Evolutionary conservation across 2,113 vertebrate species (phyloP).

Genomic region (Forbesichthys agassizii): DNA sequence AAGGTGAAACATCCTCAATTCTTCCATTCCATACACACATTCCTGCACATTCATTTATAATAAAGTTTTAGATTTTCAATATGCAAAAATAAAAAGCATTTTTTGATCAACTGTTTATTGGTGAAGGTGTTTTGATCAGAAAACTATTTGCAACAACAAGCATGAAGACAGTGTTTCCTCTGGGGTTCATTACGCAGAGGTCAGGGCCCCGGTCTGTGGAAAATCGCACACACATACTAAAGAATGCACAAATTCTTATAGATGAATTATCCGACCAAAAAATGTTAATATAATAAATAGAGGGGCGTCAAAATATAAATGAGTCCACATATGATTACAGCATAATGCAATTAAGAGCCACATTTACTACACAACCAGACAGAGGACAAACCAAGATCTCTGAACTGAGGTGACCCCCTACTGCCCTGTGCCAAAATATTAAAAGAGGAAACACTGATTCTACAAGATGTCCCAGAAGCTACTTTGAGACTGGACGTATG

Average conservation of each 20-base stretch:
- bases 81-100: constrained; percentile 4
- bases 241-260: not conserved
- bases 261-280: constrained; percentile 17
- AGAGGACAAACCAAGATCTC: constrained; percentile 18
- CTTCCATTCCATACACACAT: too few relatives aligned
- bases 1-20: too few relatives aligned
- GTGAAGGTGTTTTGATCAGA: constrained; percentile 55
- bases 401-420: constrained; percentile 4
- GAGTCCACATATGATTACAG: constrained; percentile 28
- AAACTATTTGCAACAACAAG: constrained; percentile 49
- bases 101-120: constrained; percentile 67
- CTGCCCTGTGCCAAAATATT: constrained; percentile 2
- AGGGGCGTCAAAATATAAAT: constrained; percentile 38
- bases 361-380: constrained; percentile 12
- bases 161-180: constrained; percentile 58
- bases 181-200: constrained; percentile 36
- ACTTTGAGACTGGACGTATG: constrained; percentile 50
- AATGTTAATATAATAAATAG: constrained; percentile 45
- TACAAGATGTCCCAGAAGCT: constrained; percentile 35
- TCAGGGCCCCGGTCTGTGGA: constrained; percentile 11
- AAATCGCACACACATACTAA: constrained; percentile 53
- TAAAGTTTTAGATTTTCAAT: not conserved
- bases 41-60: too few relatives aligned
- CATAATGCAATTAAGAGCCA: constrained; percentile 28
- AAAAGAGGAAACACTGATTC: constrained; percentile 54